Evolutionary conservation across 2,888 invertebrate genomes (phyloP), one percentile per base, ranked within the genome.

Genomic region (Leptinotarsa tumamoca): DNA sequence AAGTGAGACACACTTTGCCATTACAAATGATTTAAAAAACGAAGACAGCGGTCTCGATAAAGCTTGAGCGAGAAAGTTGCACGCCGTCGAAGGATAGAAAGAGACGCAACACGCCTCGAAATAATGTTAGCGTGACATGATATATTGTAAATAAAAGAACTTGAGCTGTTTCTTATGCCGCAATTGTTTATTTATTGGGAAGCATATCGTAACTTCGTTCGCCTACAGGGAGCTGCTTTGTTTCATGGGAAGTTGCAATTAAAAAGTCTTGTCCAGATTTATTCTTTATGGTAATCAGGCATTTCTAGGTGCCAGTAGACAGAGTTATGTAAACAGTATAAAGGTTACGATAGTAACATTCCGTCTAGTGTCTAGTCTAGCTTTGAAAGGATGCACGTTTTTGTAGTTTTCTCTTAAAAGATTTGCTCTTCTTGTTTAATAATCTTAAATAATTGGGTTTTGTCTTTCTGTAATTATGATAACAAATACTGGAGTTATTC

Each of bases 1-100:
- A 80, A 83, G 81, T 78, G 82, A 82, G 83, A 83, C 75, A 74
- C 80, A 81, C 82, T 81, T 77, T 81, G 80, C 80, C 80, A 82
- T 82, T 82, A 83, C 83, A 82, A 83, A 82, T 82, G 82, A 81
- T 82, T 79, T 81, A 79, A 83, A 84, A 82, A 83, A 83, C 81
- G 77, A 81, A 79, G 79, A 80, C 72, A 73, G 73, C 72, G 61
- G 71, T 66, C 52, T 68, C 79, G 73, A 75, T 73, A 68, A 73
- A 58, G 72, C 71, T 70, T 49, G 58, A 74, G 61, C 67, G 73
- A 68, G 71, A 71, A 33, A 49, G 49, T 10, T 15, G 4, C 21
- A 52, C 54, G n/a, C 51, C 63, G 69, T 51, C 43, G 50, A 70
- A 50, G 56, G 72, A 50, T 66, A 69, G 68, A 78, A 58, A 71